Base-by-base conservation (phyloP, 1,140 invertebrate species). In the Melitaea cinxia region DNA sequence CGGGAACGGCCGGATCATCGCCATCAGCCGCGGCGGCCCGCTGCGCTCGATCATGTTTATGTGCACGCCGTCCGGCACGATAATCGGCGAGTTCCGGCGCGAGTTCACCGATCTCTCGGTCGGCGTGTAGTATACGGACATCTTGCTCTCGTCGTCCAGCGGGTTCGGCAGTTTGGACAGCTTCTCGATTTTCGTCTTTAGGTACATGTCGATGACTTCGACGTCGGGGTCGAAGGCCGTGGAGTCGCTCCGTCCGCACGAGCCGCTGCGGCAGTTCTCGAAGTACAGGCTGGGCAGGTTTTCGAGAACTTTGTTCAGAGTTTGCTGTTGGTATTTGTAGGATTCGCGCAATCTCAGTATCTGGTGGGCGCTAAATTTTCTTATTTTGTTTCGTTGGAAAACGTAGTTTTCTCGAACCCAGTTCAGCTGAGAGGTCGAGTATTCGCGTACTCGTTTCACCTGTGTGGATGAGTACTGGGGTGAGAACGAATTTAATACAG, bases 401-500 rank as follows among this genome's bases (percentile, higher is more conserved):
- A 98, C 95, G 88, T 99, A 99, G 85, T 98, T 98, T 82, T 98
- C 97, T 52, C 97, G 93, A 52, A 99, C 96, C 94, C 96, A 96
- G 82, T 97, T 96, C 66, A 99, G 92, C 87, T 98, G 97, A 63
- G 94, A 93, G 2, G 95, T 95, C 6, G 96, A 97, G 84, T 98
- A 98, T 76, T 97, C 96, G 47, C 96, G 93, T n/a, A 97, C 96
- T 71, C 95, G 93, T 84, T 94, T 95, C 45, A 96, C 94, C 95
- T 96, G 84, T 50, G 54, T 47, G 69, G 75, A 74, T 58, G 30
- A 76, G 15, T 9, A 42, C 37, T 1, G 15, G 37, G 12, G 35
- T 37, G 35, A 47, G 19, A n/a, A 55, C 37, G 23, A 58, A 17
- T 30, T n/a, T n/a, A 60, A 50, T 55, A n/a, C n/a, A 19, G 9